A percentile compares a stretch with the other conserved stretches of the same genome.
Conservation (phyloP, 2,888 invertebrate genomes). For the Cephus pulcher region DNA sequence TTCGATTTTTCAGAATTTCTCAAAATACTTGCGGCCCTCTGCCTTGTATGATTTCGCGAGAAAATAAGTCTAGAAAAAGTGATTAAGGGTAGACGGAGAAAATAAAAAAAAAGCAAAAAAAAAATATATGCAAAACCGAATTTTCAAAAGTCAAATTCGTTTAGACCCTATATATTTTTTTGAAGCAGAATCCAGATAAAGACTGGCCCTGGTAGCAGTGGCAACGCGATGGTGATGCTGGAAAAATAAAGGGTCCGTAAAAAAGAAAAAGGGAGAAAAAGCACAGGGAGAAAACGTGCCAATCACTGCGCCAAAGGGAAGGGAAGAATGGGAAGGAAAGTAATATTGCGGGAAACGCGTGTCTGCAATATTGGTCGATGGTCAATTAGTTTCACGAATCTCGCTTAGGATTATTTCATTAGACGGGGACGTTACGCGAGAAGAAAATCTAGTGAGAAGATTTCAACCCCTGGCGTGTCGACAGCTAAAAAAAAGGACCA, state of each 20-base stretch:
- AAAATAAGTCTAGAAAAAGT: not conserved
- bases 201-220: not conserved
- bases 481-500: not conserved
- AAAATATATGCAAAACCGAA: too few species aligned
- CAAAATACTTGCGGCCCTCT: not conserved
- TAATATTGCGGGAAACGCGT: constrained; percentile 15
- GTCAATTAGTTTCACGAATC: constrained; percentile 47
- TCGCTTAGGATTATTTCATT: constrained; percentile 42
- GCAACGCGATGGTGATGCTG: not conserved
- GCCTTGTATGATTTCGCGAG: not conserved
- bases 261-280: not conserved
- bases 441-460: constrained; percentile 10
- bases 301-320: constrained; percentile 27
- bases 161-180: too few species aligned
- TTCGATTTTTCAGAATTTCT: not conserved
- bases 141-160: not conserved
- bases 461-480: not conserved
- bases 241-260: not conserved
- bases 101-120: too few species aligned
- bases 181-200: too few species aligned
- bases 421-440: constrained; percentile 20
- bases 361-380: constrained; percentile 36
- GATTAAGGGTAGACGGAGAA: too few species aligned
- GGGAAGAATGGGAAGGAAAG: not conserved
- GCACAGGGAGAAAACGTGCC: constrained; percentile 32